Evolutionary conservation across 2,888 invertebrate genomes (phyloP).

Genomic region (Drosophila pegasa): DNA sequence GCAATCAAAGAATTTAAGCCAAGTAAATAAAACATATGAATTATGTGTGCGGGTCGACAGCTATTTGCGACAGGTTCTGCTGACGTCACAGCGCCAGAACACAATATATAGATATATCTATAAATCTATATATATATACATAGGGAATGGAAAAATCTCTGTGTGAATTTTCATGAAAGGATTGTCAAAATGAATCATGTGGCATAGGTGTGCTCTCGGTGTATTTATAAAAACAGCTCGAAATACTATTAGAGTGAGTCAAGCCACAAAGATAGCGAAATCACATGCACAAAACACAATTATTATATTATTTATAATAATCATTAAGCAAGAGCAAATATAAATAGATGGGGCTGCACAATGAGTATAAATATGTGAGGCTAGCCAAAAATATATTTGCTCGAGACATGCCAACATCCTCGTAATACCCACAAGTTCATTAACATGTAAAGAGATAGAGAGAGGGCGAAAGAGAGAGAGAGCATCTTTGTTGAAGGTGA

Average conservation of each 20-base stretch:
- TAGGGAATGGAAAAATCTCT: not conserved
- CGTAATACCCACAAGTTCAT: slow-evolving; percentile 62
- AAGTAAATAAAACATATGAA: slow-evolving; percentile 76
- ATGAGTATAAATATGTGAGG: slow-evolving; percentile 33
- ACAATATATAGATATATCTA: not conserved
- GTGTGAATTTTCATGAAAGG: slow-evolving; percentile 23
- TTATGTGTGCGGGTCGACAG: slow-evolving; percentile 59
- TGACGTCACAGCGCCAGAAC: slow-evolving; percentile 53
- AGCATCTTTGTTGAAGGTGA: slow-evolving; percentile 62
- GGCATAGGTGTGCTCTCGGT: slow-evolving; percentile 1
- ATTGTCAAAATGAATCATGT: slow-evolving; percentile 50
- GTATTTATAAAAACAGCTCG: slow-evolving; percentile 27
- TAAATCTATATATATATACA: not conserved
- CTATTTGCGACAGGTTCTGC: slow-evolving; percentile 39
- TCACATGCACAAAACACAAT: slow-evolving; percentile 63
- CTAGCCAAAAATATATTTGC: slow-evolving; percentile 20
- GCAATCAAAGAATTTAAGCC: slow-evolving; percentile 60
- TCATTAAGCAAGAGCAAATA: slow-evolving; percentile 22
- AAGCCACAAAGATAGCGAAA: slow-evolving; percentile 31
- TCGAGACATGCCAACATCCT: slow-evolving; percentile 19
- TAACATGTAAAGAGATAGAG: slow-evolving; percentile 65
- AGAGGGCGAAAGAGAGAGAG: not conserved
- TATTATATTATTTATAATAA: slow-evolving; percentile 50
- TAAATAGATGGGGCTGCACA: slow-evolving; percentile 5
- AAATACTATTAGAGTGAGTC: slow-evolving; percentile 45